phyloP scores from a whole-genome alignment of 1,140 invertebrate genomes.

The Panagrolaimus sp. region DNA sequence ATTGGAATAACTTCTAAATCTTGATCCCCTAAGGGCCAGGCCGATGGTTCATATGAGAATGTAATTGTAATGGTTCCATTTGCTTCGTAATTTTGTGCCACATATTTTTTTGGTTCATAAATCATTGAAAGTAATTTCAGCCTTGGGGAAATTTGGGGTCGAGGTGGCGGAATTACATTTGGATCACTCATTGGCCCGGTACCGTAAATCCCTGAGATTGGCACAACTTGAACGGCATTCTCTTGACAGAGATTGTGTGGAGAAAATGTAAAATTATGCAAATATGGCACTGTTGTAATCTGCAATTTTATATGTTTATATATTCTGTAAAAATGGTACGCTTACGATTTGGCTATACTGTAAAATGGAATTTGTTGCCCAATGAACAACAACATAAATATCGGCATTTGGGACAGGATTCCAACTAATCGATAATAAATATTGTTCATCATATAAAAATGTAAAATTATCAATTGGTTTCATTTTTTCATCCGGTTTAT shows the following conservation, averaged over 20 bases:
- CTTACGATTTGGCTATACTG: too few species aligned
- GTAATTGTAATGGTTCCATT: constrained; percentile 31
- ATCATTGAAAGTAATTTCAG: background rate
- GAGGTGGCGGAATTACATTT: constrained; percentile 1
- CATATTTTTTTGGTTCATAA: constrained; percentile 24
- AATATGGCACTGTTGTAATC: too few species aligned
- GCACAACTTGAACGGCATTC: constrained; percentile 20
- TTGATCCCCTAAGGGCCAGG: constrained; percentile 25
- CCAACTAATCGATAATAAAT: constrained; percentile 19
- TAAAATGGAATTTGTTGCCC: background rate
- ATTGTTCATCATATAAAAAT: constrained; percentile 23
- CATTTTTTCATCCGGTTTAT: constrained; percentile 13
- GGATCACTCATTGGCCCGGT: constrained; percentile 22
- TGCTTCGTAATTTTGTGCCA: constrained; percentile 22
- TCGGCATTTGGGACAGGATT: background rate
- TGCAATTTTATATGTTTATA: too few species aligned
- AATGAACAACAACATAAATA: constrained; percentile 6
- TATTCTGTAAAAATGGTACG: too few species aligned
- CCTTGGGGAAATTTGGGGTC: constrained; percentile 13
- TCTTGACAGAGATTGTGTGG: background rate
- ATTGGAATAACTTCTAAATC: constrained; percentile 44
- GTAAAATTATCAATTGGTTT: background rate
- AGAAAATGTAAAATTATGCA: background rate
- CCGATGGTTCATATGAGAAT: constrained; percentile 22
- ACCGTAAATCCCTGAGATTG: background rate